Evolutionary conservation across 2,113 vertebrate genomes (phyloP).

Genomic region (Pan troglodytes): NHGRI_mPanTro3-v2.1_pri NC_072402.2:124422001-124422500

Average conservation of each 20-base stretch:
- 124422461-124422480: neutral
- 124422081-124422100: neutral
- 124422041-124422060: neutral
- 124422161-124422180: neutral
- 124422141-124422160: neutral
- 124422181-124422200: neutral
- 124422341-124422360: neutral
- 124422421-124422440: neutral
- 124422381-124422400: neutral
- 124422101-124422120: neutral
- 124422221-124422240: neutral
- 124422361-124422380: neutral
- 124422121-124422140: fast-evolving
- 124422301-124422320: neutral
- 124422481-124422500: no score
- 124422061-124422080: neutral
- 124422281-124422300: neutral
- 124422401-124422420: neutral
- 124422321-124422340: neutral
- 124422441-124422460: neutral
- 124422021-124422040: neutral
- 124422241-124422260: neutral
- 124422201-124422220: no score
- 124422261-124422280: neutral
- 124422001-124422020: neutral